Evolutionary conservation across 2,797 vertebrate species (phyloP).

Genomic region (Menidia menidia): DNA sequence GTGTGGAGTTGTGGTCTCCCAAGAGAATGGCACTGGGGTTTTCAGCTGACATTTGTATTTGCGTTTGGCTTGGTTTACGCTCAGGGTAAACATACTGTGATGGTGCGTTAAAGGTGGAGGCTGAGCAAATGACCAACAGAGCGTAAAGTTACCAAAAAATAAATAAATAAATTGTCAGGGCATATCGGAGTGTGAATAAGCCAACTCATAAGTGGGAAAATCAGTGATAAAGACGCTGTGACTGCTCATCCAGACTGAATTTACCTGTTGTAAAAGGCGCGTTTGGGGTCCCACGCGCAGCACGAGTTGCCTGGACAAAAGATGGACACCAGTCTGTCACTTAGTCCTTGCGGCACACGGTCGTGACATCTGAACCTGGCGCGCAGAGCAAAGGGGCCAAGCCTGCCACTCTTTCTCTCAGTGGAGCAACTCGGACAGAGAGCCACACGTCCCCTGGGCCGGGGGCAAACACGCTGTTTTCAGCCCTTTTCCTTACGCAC

Average conservation of each 20-base stretch:
- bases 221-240: neutral
- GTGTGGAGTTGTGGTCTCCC: neutral
- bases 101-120: neutral
- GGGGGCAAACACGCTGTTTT: neutral
- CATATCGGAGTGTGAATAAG: conserved; percentile 1
- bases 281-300: no score
- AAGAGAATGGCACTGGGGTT: neutral
- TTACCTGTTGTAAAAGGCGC: conserved; percentile 16
- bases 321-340: conserved; percentile 42
- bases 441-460: neutral
- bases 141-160: neutral
- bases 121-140: neutral
- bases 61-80: neutral
- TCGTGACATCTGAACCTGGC: conserved; percentile 64
- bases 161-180: neutral
- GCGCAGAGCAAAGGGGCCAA: conserved; percentile 15
- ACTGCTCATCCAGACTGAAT: neutral
- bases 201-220: neutral
- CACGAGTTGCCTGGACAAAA: conserved; percentile 17
- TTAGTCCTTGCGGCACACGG: conserved; percentile 61
- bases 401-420: conserved; percentile 11
- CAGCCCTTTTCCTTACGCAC: neutral
- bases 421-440: conserved; percentile 32
- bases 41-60: neutral
- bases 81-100: neutral